Evolutionary conservation across 2,797 vertebrate species (phyloP), one percentile per base, ranked within the genome.

Genomic region (Anisognathus igniventris): DNA sequence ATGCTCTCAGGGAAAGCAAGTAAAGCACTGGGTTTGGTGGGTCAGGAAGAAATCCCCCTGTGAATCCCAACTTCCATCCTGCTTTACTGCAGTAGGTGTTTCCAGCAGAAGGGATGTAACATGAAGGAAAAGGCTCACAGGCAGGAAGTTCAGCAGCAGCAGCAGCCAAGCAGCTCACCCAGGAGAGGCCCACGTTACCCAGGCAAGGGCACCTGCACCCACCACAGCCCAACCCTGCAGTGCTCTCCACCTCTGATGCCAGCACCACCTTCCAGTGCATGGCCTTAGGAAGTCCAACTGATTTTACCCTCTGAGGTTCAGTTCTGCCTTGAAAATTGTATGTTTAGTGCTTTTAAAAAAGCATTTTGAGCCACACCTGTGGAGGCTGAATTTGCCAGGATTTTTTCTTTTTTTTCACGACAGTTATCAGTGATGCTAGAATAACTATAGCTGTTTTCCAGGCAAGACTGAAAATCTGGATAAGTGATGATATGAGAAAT

Each of bases 401-500:
- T 22, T 54, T 66, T 60, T 60, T 78, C 33, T n/a, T 74, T 93
- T 39, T 30, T 74, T 88, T 79, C 65, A n/a, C 5, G 5, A 92
- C 24, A 89, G 66, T 92, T 97, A 95, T 96, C 92, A 95, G 50
- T 31, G 93, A 96, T 92, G 78, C 58, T 94, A 89, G 93, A 86
- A 80, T 66, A 96, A 91, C 81, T 77, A 45, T 80, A 92, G 58
- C 84, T 83, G 61, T 82, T 96, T 95, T 94, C 91, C 92, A 94
- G 86, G 65, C 89, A 93, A 93, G 78, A 85, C 81, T 93, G 85
- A 88, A 93, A 97, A 94, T 66, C 89, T 96, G 94, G 81, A 10
- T 78, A 94, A 91, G 89, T 54, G 91, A 92, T 87, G 87, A 91
- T 93, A 96, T 83, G 81, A 96, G 85, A 94, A 96, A 92, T 40